Percentiles rank a stretch among this genome's conserved stretches.
These are phyloP conservation scores for Drosophila tropicalis DNA, from an alignment of 1,140 invertebrate species.

Conservation along the genomic window DNA sequence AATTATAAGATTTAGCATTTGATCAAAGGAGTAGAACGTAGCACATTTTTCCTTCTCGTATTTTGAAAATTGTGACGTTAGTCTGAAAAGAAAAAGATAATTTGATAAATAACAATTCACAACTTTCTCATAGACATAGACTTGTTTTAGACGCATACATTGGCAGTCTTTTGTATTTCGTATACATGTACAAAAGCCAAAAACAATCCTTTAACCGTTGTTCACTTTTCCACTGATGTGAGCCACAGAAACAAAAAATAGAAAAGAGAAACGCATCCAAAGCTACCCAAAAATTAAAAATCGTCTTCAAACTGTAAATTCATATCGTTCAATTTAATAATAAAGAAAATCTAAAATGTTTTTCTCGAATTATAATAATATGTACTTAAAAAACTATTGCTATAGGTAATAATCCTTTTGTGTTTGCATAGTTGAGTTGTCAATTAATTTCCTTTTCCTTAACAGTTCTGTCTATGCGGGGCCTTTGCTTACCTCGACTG, in stretches of 20 bases:
- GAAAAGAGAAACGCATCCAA: no score
- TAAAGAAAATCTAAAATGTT: conserved; percentile 53
- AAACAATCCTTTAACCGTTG: neutral
- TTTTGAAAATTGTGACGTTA: no score
- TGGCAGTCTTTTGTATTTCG: neutral
- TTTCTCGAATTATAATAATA: conserved; percentile 80
- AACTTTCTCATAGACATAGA: conserved; percentile 44
- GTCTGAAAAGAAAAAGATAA: no score
- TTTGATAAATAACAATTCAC: conserved; percentile 67
- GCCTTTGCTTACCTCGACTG: conserved; percentile 63
- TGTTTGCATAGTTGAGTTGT: neutral
- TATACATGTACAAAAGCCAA: neutral
- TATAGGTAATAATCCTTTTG: conserved; percentile 69
- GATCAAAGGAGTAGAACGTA: no score
- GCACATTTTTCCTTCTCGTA: no score
- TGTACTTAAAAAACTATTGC: conserved; percentile 80
- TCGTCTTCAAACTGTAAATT: neutral
- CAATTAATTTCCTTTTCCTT: neutral
- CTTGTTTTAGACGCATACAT: conserved; percentile 21
- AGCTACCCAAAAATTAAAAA: no score
- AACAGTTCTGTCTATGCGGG: conserved; percentile 76
- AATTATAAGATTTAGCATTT: no score
- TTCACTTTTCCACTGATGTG: neutral
- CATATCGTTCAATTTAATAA: neutral
- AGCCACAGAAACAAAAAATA: no score